A percentile compares a stretch with the other conserved stretches of the same genome.
These are phyloP conservation scores for Hoplostethus mediterraneus DNA, from an alignment of 2,797 vertebrate species.

Conservation along the genomic window DNA sequence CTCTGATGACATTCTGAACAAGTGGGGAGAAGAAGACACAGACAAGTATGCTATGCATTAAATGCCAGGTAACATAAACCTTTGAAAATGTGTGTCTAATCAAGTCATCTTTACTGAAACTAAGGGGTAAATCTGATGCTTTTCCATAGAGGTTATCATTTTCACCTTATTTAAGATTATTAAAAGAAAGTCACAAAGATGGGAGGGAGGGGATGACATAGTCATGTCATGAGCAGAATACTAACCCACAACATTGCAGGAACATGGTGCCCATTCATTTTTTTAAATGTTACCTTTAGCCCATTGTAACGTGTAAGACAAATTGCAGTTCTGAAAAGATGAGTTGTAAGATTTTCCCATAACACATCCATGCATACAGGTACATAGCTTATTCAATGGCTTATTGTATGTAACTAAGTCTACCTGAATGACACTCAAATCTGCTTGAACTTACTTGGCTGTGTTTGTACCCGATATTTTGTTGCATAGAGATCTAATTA, in stretches of 20 bases:
- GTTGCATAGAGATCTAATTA: no score
- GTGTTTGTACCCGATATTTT: no score
- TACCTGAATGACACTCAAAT: not conserved
- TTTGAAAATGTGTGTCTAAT: not conserved
- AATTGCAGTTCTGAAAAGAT: no score
- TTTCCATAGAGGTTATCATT: not conserved
- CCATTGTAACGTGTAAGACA: no score
- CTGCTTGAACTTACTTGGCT: not conserved
- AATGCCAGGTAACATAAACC: not conserved
- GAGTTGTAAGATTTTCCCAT: no score
- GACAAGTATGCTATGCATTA: not conserved
- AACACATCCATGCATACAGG: no score
- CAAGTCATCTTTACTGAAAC: not conserved
- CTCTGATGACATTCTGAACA: conserved; percentile 97
- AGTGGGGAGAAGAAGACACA: conserved; percentile 18
- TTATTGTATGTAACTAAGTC: no score
- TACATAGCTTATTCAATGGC: no score
- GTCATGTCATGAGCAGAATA: not conserved
- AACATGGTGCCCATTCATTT: not conserved
- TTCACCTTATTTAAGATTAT: conserved; percentile 6
- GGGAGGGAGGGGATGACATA: not conserved
- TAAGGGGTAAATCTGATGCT: not conserved
- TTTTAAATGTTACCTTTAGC: no score
- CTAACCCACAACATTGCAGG: not conserved
- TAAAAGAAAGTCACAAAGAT: not conserved